Base-by-base conservation (phyloP, 2,113 vertebrate species). In the Micromys minutus region DNA sequence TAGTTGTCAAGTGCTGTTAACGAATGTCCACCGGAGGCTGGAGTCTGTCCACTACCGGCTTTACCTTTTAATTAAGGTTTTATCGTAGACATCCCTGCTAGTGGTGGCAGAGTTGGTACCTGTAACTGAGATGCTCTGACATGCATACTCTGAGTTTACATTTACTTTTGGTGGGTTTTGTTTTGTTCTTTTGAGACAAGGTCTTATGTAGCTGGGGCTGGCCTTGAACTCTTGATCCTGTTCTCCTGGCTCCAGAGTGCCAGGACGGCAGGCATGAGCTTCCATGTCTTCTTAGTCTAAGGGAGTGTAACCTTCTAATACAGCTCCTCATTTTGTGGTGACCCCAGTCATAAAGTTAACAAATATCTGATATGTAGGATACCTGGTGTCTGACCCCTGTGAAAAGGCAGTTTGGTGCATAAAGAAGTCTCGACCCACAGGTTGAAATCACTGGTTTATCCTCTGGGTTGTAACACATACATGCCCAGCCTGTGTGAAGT, bases 401-500 rank as follows among this genome's bases (percentile, higher is more conserved):
- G 71, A 42, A 24, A 24, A 22, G 71, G 17, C 10, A 24, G 9
- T 74, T 24, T 24, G 39, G 39, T 42, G 21, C 17, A 2, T 22
- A 10, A 19, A 42, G 71, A 39, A 36, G 21, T 74, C 21, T 1
- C 3, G 1, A 42, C 71, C 71, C 39, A 74, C 71, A 42, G 71
- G 71, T 42, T 74, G 39, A 74, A 42, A 42, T 19, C 39, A 42
- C n/a, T 39, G 21, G 21, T 24, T 39, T 76, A 59, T 65, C n/a
- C 21, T 91, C 45, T 13, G 65, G 42, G 13, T 17, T 45, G 26
- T 83, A 3, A n/a, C n/a, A n/a, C n/a, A n/a, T 12, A 16, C 11
- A 57, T 4, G 39, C 57, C 77, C 11, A 2, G 45, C 2, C 47
- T 1, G 0, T 16, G 15, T 36, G 61, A 34, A 2, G 26, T 22